Conservation (phyloP, 23 tunicate species). For the Diplosoma virens region DNA sequence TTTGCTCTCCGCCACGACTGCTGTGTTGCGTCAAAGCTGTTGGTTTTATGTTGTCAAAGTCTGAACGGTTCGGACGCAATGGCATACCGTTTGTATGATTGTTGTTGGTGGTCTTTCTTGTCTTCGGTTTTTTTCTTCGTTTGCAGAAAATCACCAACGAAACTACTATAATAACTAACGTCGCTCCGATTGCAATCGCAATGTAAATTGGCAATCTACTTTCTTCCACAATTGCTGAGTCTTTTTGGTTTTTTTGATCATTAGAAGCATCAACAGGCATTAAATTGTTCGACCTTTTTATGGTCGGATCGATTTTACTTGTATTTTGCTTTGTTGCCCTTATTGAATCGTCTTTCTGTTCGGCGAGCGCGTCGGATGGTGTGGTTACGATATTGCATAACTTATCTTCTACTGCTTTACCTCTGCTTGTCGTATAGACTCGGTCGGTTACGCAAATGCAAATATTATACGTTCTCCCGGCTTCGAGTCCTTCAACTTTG, state of each 20-base stretch:
- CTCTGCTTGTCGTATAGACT: constrained; percentile 4
- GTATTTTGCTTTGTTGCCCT: background rate
- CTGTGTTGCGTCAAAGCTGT: too few relatives aligned
- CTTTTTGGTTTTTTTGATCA: background rate
- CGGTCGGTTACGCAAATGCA: constrained; percentile 44
- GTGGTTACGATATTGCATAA: constrained; percentile 64
- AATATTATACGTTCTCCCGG: constrained; percentile 64
- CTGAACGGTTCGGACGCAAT: background rate
- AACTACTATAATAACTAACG: background rate
- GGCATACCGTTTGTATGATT: background rate
- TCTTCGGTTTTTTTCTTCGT: too few relatives aligned
- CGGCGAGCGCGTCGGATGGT: background rate
- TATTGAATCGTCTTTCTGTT: background rate
- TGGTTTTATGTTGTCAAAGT: too few relatives aligned
- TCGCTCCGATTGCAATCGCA: background rate
- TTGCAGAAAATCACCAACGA: background rate
- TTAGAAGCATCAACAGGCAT: background rate
- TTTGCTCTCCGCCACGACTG: background rate
- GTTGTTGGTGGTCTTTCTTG: constrained; percentile 1
- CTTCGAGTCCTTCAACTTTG: constrained; percentile 34
- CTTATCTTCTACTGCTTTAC: constrained; percentile 40
- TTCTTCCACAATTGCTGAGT: background rate
- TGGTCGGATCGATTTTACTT: background rate
- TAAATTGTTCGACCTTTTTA: background rate
- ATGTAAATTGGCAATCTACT: background rate